phyloP scores from a whole-genome alignment of 2,113 vertebrate genomes.

The Camelus dromedarius region DNA sequence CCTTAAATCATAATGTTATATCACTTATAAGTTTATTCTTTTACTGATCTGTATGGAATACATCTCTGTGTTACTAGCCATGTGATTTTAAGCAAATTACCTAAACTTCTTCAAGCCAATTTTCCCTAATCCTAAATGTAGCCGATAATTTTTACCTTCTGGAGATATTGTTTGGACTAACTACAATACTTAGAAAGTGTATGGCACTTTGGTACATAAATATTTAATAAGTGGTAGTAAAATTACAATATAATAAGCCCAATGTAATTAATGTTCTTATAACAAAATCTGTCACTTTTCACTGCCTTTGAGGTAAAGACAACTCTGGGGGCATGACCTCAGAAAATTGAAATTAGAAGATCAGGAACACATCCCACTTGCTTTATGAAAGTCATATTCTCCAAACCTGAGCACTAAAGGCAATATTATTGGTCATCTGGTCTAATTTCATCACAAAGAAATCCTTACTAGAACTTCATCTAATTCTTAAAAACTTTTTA shows the following conservation, averaged over 20 bases:
- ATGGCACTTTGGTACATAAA: not conserved
- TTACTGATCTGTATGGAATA: not conserved
- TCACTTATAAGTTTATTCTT: not conserved
- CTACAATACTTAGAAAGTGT: not conserved
- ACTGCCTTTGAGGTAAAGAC: not conserved
- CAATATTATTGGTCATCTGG: not conserved
- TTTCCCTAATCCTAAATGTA: not conserved
- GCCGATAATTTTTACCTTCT: not conserved
- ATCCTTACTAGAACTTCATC: not conserved
- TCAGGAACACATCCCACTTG: not conserved
- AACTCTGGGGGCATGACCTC: not conserved
- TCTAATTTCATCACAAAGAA: not conserved
- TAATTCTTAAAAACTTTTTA: not conserved
- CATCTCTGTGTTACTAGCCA: not conserved
- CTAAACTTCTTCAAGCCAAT: not conserved
- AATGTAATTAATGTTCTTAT: not conserved
- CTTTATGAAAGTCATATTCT: not conserved
- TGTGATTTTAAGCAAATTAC: not conserved
- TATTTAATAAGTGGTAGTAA: not conserved
- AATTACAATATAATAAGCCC: slow-evolving; percentile 27
- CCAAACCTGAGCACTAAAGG: not conserved
- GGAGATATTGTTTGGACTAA: not conserved
- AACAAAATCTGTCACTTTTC: not conserved
- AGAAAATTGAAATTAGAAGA: not conserved
- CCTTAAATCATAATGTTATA: not conserved